These are phyloP conservation scores for Saxidomus purpurata DNA, from an alignment of 1,140 invertebrate species.

Conservation along the genomic window DNA sequence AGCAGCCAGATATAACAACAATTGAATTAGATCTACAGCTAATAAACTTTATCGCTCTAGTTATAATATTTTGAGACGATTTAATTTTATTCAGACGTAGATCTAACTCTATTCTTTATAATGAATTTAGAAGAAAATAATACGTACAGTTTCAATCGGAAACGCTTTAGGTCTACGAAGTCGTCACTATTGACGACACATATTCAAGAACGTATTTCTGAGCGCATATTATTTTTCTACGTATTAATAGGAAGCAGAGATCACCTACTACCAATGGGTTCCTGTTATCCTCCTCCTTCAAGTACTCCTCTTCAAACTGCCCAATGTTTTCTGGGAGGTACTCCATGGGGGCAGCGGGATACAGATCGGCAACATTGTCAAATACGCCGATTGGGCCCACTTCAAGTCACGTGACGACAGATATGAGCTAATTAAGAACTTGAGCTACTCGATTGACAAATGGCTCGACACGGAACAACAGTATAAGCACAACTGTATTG, in stretches of 20 bases:
- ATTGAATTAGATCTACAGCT: too few relatives aligned
- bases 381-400: slow-evolving; percentile 84
- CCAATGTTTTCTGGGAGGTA: slow-evolving; percentile 88
- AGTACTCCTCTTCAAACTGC: slow-evolving; percentile 97
- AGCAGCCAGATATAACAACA: too few relatives aligned
- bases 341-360: slow-evolving; percentile 74
- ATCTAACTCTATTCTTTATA: too few relatives aligned
- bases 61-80: too few relatives aligned
- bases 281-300: slow-evolving; percentile 98
- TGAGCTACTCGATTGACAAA: slow-evolving; percentile 80
- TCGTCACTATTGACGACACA: too few relatives aligned
- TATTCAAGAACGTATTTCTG: too few relatives aligned
- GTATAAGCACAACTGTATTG: slow-evolving; percentile 79
- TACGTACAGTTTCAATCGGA: too few relatives aligned
- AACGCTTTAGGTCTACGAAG: too few relatives aligned
- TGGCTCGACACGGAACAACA: slow-evolving; percentile 81
- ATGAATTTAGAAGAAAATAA: too few relatives aligned
- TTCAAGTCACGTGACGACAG: slow-evolving; percentile 79
- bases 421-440: slow-evolving; percentile 77
- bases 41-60: too few relatives aligned
- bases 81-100: too few relatives aligned
- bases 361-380: slow-evolving; percentile 87
- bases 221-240: not conserved
- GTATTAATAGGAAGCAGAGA: slow-evolving; percentile 87
- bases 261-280: slow-evolving; percentile 98